A percentile compares a stretch with the other conserved stretches of the same genome.
These are phyloP conservation scores for Zaprionus capensis DNA, from an alignment of 1,140 invertebrate genomes.

Conservation along the genomic window DNA sequence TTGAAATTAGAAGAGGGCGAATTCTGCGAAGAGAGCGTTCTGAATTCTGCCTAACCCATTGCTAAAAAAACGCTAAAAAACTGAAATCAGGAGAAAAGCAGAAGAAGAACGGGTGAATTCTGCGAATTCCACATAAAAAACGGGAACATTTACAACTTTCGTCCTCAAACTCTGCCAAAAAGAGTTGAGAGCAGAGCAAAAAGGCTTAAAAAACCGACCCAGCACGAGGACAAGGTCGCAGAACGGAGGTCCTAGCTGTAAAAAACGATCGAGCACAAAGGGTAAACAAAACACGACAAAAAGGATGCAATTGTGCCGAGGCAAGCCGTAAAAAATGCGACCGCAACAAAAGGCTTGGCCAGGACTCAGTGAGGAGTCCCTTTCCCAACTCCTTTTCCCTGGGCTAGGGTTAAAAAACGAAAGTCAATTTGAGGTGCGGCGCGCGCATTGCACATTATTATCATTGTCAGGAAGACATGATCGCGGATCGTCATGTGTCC, in stretches of 20 bases:
- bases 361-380: background rate
- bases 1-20: slow-evolving; percentile 27
- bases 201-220: slow-evolving; percentile 76
- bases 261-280: background rate
- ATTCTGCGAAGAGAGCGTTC: slow-evolving; percentile 47
- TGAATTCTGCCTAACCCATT: slow-evolving; percentile 58
- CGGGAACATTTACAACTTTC: slow-evolving; percentile 45
- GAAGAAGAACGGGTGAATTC: slow-evolving; percentile 44
- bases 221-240: slow-evolving; percentile 17
- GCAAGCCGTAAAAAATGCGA: slow-evolving; percentile 68
- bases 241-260: background rate
- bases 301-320: slow-evolving; percentile 46
- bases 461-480: background rate
- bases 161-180: slow-evolving; percentile 38
- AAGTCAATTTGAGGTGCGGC: slow-evolving; percentile 61
- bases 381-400: background rate
- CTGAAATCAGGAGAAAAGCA: background rate
- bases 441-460: slow-evolving; percentile 59
- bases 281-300: slow-evolving; percentile 55
- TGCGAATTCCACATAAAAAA: slow-evolving; percentile 50
- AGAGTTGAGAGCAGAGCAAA: slow-evolving; percentile 75
- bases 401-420: slow-evolving; percentile 50
- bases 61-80: slow-evolving; percentile 63
- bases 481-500: background rate
- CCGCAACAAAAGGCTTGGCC: slow-evolving; percentile 65